A percentile compares a stretch with the other conserved stretches of the same genome.
Evolutionary conservation across 1,140 invertebrate species (phyloP).

Genomic region (Neomicropteryx cornuta): DNA sequence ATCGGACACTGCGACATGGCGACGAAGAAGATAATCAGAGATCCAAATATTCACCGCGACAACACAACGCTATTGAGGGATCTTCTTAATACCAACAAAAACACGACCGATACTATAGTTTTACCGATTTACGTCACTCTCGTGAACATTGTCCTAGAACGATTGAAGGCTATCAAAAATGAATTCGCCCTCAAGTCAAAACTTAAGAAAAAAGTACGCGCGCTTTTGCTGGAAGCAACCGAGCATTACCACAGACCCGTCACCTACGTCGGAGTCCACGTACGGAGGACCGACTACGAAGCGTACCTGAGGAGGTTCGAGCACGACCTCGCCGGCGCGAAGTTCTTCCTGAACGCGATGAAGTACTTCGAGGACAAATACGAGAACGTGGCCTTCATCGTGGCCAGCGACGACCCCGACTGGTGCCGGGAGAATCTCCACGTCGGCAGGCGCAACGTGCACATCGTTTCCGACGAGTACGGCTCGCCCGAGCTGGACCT

Average conservation of each 20-base stretch:
- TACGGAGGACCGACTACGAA: conserved; percentile 48
- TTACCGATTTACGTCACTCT: conserved; percentile 44
- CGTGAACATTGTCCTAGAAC: conserved; percentile 42
- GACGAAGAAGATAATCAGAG: conserved; percentile 41
- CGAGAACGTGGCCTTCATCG: conserved; percentile 40
- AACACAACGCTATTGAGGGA: no score
- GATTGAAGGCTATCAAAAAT: conserved; percentile 42
- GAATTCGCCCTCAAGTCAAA: conserved; percentile 43
- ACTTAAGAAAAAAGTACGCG: conserved; percentile 34
- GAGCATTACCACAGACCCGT: conserved; percentile 23
- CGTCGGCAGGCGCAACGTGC: conserved; percentile 29
- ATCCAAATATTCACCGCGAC: no score
- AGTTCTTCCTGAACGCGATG: conserved; percentile 46
- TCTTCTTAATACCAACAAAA: no score
- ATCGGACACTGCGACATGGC: conserved; percentile 43
- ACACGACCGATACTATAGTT: conserved; percentile 46
- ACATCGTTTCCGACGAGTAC: conserved; percentile 33
- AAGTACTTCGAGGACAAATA: conserved; percentile 43
- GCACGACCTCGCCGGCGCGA: conserved; percentile 36
- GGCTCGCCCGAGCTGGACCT: conserved; percentile 46
- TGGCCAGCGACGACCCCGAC: conserved; percentile 49
- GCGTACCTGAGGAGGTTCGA: conserved; percentile 40
- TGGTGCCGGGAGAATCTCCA: conserved; percentile 46
- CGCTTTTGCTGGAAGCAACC: conserved; percentile 29
- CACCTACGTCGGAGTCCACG: conserved; percentile 47